Conservation (phyloP, 2,888 invertebrate genomes). For the Drosophila seclusa region DNA sequence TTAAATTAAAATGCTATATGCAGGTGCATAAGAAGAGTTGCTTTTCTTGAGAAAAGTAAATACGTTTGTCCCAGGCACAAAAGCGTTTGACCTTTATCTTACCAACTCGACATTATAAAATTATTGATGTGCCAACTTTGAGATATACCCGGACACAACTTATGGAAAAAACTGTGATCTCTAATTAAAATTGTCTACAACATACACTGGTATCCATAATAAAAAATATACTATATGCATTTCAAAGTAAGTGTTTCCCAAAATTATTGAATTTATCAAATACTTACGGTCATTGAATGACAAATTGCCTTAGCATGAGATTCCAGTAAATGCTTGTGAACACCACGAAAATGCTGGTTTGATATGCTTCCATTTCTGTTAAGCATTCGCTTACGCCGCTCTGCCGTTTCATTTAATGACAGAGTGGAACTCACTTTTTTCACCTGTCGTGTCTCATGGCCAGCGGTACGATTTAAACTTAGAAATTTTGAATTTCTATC, state of each 20-base stretch:
- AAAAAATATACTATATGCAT: neutral
- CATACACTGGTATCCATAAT: neutral
- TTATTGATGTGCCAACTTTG: neutral
- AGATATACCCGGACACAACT: neutral
- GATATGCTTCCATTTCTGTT: constrained; percentile 86
- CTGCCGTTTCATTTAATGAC: constrained; percentile 67
- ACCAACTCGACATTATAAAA: neutral
- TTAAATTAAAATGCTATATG: neutral
- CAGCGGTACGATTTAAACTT: constrained; percentile 73
- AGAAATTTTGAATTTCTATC: constrained; percentile 75
- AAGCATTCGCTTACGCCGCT: constrained; percentile 66
- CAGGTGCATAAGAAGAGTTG: neutral
- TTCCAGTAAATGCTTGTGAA: constrained; percentile 91
- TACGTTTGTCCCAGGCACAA: neutral
- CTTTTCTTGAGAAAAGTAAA: neutral
- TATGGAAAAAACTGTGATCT: neutral
- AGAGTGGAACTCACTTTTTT: constrained; percentile 64
- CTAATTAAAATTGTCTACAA: neutral
- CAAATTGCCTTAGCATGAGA: constrained; percentile 90
- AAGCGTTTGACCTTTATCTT: neutral
- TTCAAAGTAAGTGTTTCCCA: constrained; percentile 1
- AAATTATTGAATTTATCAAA: neutral
- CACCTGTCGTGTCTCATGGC: constrained; percentile 41
- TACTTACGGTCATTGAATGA: constrained; percentile 93
- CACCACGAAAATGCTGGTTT: constrained; percentile 90